Base-by-base conservation (phyloP, 2,113 vertebrate genomes). In the Odontesthes bonariensis region DNA sequence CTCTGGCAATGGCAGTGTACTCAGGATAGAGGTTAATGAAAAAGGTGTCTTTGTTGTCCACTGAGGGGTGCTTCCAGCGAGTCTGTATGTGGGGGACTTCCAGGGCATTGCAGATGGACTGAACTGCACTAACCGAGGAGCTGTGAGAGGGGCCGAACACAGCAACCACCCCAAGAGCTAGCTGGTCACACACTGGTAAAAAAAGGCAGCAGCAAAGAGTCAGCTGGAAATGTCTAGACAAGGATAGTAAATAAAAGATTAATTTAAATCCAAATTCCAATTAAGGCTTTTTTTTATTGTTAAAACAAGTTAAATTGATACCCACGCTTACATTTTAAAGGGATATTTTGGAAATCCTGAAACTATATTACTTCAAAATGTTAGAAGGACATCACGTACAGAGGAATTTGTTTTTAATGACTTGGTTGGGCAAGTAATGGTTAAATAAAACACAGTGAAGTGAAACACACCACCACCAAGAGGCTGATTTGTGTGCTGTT, bases 1-100 rank as follows among this genome's bases (percentile, higher is more conserved):
- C 98, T 49, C 95, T 92, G 88, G 97, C 98, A 87, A 99, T 96
- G 67, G 98, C 96, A 0, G 95, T 92, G 72, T 98, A 98, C 87
- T 99, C 98, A 0, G 98, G 98, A 71, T 96, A 97, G 23, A 99
- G 96, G 92, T 99, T 99, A 92, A 99, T 97, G 90, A 97, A 98
- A 92, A 97, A 99, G 0, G 95, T 94, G 64, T 99, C 98, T 75
- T 94, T 96, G 92, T 96, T 97, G 93, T 98, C 96, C 88, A 96
- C 96, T 0, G 96, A 94, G 0, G 96, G 97, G 84, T 98, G 97
- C 78, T 98, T 98, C 98, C 98, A 99, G 64, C 94, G 96, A 0
- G 97, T 99, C 92, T 99, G 98, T 82, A 99, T 96, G 87, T 99
- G 98, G 0, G 98, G 98, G 68, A 99, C 98, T 88, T 99, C 98